Conservation (phyloP, 2,888 invertebrate species). For the Phengaris arion region DNA sequence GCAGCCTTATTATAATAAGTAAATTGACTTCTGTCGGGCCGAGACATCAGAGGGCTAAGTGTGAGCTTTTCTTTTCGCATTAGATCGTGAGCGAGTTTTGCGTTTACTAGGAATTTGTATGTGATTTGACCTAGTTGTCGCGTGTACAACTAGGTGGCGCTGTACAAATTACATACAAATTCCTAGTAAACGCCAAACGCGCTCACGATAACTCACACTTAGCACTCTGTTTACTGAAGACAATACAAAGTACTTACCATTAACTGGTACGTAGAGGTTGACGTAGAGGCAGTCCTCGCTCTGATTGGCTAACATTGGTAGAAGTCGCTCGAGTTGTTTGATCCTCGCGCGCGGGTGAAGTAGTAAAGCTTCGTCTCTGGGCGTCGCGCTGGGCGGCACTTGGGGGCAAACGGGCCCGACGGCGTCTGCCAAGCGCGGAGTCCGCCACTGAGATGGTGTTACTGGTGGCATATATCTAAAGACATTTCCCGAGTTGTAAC, state of each 20-base stretch:
- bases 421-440: constrained; percentile 87
- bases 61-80: no score
- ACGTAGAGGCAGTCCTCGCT: constrained; percentile 99
- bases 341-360: constrained; percentile 91
- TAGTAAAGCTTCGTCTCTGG: constrained; percentile 81
- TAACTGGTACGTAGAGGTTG: constrained; percentile 96
- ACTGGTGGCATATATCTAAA: constrained; percentile 95
- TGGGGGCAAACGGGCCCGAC: constrained; percentile 94
- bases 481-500: not conserved
- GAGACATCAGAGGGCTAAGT: no score
- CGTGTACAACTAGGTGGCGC: no score
- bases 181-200: no score
- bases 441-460: constrained; percentile 93
- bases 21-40: no score
- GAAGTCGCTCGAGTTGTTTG: constrained; percentile 89
- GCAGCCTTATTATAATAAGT: no score
- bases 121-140: no score
- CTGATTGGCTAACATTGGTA: constrained; percentile 92
- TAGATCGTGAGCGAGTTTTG: no score
- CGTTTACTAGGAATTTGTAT: no score
- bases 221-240: not conserved
- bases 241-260: constrained; percentile 47
- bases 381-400: constrained; percentile 74
- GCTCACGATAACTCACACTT: no score
- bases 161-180: no score